Conservation (phyloP, 2,113 vertebrate genomes). For the Bungarus multicinctus region DNA sequence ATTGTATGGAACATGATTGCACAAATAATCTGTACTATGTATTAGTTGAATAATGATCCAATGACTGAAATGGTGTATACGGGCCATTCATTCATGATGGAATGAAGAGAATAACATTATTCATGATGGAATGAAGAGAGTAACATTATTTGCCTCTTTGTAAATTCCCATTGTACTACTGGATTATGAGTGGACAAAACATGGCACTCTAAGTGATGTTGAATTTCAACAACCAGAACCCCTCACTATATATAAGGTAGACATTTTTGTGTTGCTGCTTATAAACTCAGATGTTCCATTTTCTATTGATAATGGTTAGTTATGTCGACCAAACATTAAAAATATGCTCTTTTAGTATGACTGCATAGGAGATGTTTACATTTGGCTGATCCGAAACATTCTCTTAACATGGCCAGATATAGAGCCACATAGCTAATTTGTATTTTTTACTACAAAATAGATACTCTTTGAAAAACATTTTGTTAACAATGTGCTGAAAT, state of each 20-base stretch:
- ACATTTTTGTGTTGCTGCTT: not conserved
- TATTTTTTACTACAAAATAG: conserved; percentile 38
- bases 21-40: not conserved
- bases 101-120: not conserved
- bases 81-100: not conserved
- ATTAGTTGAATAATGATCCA: not conserved
- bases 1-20: not conserved
- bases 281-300: no score
- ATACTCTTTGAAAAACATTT: conserved; percentile 41
- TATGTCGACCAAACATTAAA: not conserved
- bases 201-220: not conserved
- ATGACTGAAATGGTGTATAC: not conserved
- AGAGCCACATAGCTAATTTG: conserved; percentile 31
- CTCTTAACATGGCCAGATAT: conserved; percentile 12
- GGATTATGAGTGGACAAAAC: not conserved
- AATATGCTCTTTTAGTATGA: not conserved
- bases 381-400: not conserved
- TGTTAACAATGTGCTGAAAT: conserved; percentile 46
- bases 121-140: not conserved
- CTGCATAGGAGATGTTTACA: not conserved
- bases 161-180: not conserved
- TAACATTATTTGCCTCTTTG: not conserved
- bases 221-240: not conserved
- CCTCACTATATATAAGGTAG: not conserved
- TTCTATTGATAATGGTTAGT: not conserved